Conservation (phyloP, 2,888 invertebrate genomes). For the Cerastis leucographa region DNA sequence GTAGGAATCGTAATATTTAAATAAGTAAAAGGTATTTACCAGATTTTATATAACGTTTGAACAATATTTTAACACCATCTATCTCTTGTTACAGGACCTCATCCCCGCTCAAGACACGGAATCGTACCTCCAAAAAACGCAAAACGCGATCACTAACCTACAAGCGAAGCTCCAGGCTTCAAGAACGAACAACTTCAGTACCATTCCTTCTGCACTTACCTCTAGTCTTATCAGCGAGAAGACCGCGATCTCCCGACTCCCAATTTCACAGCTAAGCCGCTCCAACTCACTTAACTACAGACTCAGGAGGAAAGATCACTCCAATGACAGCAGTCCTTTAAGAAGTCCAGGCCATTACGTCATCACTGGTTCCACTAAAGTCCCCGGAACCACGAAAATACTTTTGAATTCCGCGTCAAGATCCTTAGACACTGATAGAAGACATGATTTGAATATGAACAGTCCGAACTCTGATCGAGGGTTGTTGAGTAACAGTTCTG, state of each 20-base stretch:
- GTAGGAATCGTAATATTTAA: neutral
- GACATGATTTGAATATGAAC: constrained; percentile 85
- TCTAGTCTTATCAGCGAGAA: constrained; percentile 87
- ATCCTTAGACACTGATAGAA: constrained; percentile 83
- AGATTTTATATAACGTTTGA: neutral
- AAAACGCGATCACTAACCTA: constrained; percentile 91
- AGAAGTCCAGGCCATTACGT: constrained; percentile 88
- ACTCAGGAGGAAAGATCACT: constrained; percentile 82
- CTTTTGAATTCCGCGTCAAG: constrained; percentile 83
- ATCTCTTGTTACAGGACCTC: constrained; percentile 85
- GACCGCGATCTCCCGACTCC: constrained; percentile 85
- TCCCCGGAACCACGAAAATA: constrained; percentile 81
- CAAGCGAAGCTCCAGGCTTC: constrained; percentile 90
- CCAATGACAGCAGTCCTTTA: constrained; percentile 84
- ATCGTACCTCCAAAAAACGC: constrained; percentile 90
- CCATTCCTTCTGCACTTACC: constrained; percentile 83
- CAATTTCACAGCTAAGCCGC: constrained; percentile 86
- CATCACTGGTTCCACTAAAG: constrained; percentile 85
- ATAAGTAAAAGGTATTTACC: neutral
- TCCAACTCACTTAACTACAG: constrained; percentile 89
- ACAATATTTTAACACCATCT: neutral
- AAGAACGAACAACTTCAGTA: constrained; percentile 76
- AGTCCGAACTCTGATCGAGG: constrained; percentile 84
- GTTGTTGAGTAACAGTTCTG: constrained; percentile 85
- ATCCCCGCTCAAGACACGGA: constrained; percentile 89